Base-by-base conservation (phyloP, 2,113 vertebrate species). In the Ifrita kowaldi region DNA sequence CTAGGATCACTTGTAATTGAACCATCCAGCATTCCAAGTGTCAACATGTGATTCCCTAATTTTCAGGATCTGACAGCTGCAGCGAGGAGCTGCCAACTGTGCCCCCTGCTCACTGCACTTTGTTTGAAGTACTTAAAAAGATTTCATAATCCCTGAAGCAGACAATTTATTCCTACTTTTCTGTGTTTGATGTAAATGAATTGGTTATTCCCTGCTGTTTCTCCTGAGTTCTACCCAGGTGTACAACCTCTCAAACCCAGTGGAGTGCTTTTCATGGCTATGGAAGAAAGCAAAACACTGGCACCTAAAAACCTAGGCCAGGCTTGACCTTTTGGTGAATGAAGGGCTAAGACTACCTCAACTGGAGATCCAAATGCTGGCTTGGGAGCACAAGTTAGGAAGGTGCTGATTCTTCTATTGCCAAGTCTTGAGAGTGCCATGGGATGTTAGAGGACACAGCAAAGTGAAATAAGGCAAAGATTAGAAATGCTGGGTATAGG, bases 61-160 rank as follows among this genome's bases (percentile, higher is more conserved):
- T 97, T 97, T 97, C 35, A 67, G 91, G 95, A 97, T 97, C 92
- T 97, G 97, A 97, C 97, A 98, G 98, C 98, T 98, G 97, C 97
- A 96, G 84, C 27, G 30, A 90, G 86, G 69, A 87, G 91, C 96
- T 95, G 97, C 97, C 98, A 98, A 95, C 96, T 89, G 84, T 91
- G 88, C 94, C 94, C 96, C 89, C 76, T 96, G 95, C 93, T 96
- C 91, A 49, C 17, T 80, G 94, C 84, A 62, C 84, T 95, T 89
- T 56, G 95, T 97, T 92, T 95, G 94, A 97, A 97, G 95, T 94
- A 81, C 94, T 97, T 96, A 81, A 89, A 95, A 97, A 47, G 93
- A 96, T 87, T 95, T 95, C 93, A 68, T 92, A 95, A 95, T 93
- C 97, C 83, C 59, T 1, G 1, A 73, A 94, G 81, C 87, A 96